These are phyloP conservation scores for Desmodus rotundus DNA, from an alignment of 2,113 vertebrate species.

Conservation along the genomic window DNA sequence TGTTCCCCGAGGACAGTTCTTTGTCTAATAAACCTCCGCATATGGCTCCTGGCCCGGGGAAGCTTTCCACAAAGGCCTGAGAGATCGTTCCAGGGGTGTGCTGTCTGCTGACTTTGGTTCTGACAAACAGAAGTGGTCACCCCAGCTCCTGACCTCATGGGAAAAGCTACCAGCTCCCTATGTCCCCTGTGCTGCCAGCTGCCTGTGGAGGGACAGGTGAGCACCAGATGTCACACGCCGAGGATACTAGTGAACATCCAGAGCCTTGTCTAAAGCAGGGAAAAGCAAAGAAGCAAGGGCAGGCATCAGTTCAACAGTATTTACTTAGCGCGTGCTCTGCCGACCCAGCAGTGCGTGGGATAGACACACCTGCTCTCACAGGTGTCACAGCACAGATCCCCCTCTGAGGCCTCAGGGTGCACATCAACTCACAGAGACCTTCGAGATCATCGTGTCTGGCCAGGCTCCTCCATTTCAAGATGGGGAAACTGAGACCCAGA, in stretches of 20 bases:
- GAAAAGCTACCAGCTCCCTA: not conserved
- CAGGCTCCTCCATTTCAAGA: not conserved
- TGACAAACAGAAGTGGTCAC: not conserved
- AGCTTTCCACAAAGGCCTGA: no score
- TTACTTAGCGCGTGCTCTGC: fast-evolving
- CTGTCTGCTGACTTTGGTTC: not conserved
- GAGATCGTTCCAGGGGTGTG: not conserved
- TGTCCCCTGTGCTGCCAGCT: not conserved
- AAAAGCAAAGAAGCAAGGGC: not conserved
- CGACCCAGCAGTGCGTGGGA: no score
- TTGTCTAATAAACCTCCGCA: not conserved
- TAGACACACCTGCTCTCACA: not conserved
- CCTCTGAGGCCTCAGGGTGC: not conserved
- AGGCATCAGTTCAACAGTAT: no score
- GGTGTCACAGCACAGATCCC: not conserved
- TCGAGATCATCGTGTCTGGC: not conserved
- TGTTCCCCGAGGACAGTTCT: not conserved
- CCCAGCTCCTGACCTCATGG: not conserved
- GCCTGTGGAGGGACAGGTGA: not conserved
- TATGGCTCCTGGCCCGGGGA: not conserved
- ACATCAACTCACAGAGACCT: not conserved
- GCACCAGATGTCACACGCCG: not conserved
- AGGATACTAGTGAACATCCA: not conserved
- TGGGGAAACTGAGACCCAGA: not conserved
- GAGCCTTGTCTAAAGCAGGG: not conserved